Percentiles rank a stretch among this genome's conserved stretches.
Evolutionary conservation across 2,797 vertebrate genomes (phyloP).

Genomic region (Champsocephalus gunnari): DNA sequence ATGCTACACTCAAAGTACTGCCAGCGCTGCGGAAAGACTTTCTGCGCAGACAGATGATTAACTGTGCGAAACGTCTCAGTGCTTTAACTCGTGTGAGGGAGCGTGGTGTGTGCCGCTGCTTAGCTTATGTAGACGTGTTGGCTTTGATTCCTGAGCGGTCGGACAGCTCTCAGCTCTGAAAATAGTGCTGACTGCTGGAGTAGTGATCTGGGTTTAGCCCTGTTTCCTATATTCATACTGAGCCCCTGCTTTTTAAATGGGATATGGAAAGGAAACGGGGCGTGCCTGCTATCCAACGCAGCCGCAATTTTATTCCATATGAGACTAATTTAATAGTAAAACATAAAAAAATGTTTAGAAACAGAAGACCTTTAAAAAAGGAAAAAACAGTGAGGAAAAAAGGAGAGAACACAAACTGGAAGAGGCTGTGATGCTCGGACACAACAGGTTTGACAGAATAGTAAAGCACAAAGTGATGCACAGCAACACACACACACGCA

Average conservation of each 20-base stretch:
- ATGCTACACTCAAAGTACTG: constrained; percentile 58
- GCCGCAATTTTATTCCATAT: constrained; percentile 32
- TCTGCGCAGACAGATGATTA: constrained; percentile 64
- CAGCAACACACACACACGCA: constrained; percentile 32
- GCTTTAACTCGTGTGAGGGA: constrained; percentile 56
- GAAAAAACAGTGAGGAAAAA: constrained; percentile 16
- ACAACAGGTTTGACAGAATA: constrained; percentile 56
- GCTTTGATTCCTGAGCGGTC: constrained; percentile 73
- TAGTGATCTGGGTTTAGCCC: constrained; percentile 84
- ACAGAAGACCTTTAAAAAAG: constrained; percentile 4
- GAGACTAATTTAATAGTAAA: constrained; percentile 10
- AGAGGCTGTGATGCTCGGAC: constrained; percentile 58
- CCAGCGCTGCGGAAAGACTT: constrained; percentile 42
- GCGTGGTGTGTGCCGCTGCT: constrained; percentile 54
- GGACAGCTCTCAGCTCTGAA: constrained; percentile 72
- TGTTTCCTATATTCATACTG: constrained; percentile 76
- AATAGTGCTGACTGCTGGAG: constrained; percentile 78
- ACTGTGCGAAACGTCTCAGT: constrained; percentile 66
- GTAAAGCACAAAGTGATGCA: constrained; percentile 63
- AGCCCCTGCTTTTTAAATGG: constrained; percentile 69
- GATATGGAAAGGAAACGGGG: constrained; percentile 54
- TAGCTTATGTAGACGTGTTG: constrained; percentile 64
- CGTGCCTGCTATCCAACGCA: constrained; percentile 45
- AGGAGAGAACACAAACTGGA: constrained; percentile 17
- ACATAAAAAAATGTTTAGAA: neutral